Conservation (phyloP, 2,797 vertebrate genomes). For the Anniella stebbinsi region DNA sequence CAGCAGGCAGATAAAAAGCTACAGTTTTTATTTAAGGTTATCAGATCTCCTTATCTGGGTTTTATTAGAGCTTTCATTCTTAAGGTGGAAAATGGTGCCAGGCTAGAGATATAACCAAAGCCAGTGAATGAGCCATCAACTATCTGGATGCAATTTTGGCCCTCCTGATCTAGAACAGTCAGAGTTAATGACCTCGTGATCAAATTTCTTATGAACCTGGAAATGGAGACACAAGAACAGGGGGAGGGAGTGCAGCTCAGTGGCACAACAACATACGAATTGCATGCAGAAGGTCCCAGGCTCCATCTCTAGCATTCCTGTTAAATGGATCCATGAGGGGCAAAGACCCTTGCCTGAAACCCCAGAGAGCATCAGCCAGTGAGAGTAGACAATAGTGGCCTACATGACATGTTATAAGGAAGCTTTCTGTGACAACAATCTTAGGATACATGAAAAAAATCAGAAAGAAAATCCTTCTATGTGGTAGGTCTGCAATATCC, state of each 20-base stretch:
- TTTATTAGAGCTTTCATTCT: neutral
- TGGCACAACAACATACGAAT: neutral
- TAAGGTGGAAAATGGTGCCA: neutral
- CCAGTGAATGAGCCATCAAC: neutral
- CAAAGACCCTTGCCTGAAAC: no score
- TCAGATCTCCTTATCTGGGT: neutral
- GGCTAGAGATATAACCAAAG: neutral
- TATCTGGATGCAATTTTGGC: neutral
- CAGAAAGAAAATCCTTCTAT: neutral
- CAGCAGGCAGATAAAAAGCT: constrained; percentile 38
- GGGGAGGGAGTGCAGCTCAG: neutral
- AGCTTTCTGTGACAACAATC: neutral
- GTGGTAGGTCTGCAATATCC: neutral
- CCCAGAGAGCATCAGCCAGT: no score
- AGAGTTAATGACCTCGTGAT: neutral
- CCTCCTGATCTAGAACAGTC: neutral
- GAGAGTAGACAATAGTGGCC: no score
- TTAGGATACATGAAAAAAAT: neutral
- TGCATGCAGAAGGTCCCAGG: neutral
- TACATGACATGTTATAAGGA: neutral
- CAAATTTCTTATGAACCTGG: neutral
- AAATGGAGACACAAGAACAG: neutral
- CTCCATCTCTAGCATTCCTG: no score
- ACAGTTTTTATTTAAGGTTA: neutral
- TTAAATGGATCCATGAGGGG: no score